These are phyloP conservation scores for Linnaemya vulpina DNA, from an alignment of 2,888 invertebrate species.

Conservation along the genomic window DNA sequence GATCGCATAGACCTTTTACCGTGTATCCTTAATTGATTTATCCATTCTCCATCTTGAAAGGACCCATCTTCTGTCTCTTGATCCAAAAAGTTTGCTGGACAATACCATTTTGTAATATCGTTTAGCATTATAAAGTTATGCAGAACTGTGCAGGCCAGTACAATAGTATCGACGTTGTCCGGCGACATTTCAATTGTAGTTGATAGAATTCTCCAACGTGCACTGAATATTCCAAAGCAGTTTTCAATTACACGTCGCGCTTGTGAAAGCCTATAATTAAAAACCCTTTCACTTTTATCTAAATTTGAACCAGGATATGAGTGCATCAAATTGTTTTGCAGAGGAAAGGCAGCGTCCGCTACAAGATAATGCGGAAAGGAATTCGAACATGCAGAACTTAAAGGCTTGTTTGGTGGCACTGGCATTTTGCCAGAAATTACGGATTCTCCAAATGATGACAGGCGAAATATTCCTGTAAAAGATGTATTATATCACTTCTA, in stretches of 20 bases:
- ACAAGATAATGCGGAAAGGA: background rate
- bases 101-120: too few relatives aligned
- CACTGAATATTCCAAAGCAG: conserved; percentile 7
- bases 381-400: background rate
- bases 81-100: too few relatives aligned
- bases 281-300: background rate
- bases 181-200: conserved; percentile 8
- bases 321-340: conserved; percentile 10
- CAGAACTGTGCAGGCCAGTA: background rate
- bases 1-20: too few relatives aligned
- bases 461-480: too few relatives aligned
- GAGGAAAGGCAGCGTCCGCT: background rate
- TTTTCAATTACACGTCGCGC: conserved; percentile 27
- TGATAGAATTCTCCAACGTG: background rate
- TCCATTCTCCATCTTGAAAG: too few relatives aligned
- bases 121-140: too few relatives aligned
- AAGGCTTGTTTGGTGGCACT: background rate
- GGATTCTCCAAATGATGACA: too few relatives aligned
- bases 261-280: background rate
- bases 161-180: background rate
- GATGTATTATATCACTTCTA: too few relatives aligned
- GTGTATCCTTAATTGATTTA: too few relatives aligned
- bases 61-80: too few relatives aligned
- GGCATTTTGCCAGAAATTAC: background rate
- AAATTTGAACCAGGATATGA: background rate